Conservation (phyloP, 1,140 invertebrate genomes). For the Caenorhabditis latens region DNA sequence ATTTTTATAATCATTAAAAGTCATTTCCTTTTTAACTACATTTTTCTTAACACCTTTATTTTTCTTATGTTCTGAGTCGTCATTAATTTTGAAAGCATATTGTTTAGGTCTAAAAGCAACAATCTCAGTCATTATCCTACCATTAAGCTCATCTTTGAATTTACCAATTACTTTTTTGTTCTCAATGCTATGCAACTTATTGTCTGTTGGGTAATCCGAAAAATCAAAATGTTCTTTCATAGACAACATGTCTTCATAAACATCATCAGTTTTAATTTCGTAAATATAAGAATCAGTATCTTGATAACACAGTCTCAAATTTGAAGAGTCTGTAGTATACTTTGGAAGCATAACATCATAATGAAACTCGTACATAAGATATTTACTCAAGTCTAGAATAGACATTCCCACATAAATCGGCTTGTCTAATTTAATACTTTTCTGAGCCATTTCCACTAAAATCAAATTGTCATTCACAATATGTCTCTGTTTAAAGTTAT, state of each 20-base stretch:
- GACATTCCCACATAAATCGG: slow-evolving; percentile 73
- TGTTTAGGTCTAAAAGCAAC: slow-evolving; percentile 69
- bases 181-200: slow-evolving; percentile 53
- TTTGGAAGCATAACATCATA: slow-evolving; percentile 72
- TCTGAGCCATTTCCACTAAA: slow-evolving; percentile 53
- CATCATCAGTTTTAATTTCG: slow-evolving; percentile 57
- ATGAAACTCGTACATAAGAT: slow-evolving; percentile 75
- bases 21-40: slow-evolving; percentile 60
- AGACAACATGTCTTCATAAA: slow-evolving; percentile 58
- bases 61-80: slow-evolving; percentile 32
- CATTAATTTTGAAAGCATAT: slow-evolving; percentile 68
- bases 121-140: slow-evolving; percentile 66
- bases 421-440: slow-evolving; percentile 65
- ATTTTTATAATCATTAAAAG: slow-evolving; percentile 50
- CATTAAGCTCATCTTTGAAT: slow-evolving; percentile 70
- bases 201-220: slow-evolving; percentile 37
- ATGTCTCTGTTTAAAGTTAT: slow-evolving; percentile 41
- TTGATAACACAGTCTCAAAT: slow-evolving; percentile 58
- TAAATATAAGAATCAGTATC: slow-evolving; percentile 61
- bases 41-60: slow-evolving; percentile 60
- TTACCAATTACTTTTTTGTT: slow-evolving; percentile 70
- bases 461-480: slow-evolving; percentile 38
- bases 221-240: slow-evolving; percentile 60
- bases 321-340: slow-evolving; percentile 62
- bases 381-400: slow-evolving; percentile 73